These are phyloP conservation scores for Ardeotis arabs DNA, from an alignment of 2,113 vertebrate species.

Conservation along the genomic window DNA sequence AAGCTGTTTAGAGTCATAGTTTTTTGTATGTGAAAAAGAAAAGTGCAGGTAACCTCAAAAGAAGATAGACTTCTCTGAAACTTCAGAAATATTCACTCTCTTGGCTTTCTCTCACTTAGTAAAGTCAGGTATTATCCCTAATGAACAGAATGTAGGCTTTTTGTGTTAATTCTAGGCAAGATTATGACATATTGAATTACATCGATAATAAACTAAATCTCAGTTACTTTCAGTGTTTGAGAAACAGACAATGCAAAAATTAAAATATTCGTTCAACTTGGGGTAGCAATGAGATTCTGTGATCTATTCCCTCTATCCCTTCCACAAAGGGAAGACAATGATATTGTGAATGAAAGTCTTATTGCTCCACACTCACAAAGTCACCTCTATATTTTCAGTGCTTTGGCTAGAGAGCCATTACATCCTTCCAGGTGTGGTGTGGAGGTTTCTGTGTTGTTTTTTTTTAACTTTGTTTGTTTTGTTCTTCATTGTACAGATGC, in stretches of 20 bases:
- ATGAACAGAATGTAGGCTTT: neutral
- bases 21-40: neutral
- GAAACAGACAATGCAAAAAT: neutral
- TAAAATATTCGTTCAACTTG: neutral
- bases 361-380: neutral
- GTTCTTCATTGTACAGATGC: neutral
- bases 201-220: neutral
- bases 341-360: neutral
- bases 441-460: accelerated
- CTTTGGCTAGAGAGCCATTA: neutral
- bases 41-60: neutral
- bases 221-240: neutral
- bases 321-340: neutral
- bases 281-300: neutral
- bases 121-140: neutral
- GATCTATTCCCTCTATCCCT: neutral
- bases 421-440: neutral
- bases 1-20: neutral
- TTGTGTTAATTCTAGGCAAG: neutral
- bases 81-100: neutral
- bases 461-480: neutral
- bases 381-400: neutral
- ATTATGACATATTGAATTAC: neutral
- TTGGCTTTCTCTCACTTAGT: neutral
- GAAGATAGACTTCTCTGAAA: neutral